These are phyloP conservation scores for Nymphalis io DNA, from an alignment of 1,140 invertebrate genomes.

Conservation along the genomic window DNA sequence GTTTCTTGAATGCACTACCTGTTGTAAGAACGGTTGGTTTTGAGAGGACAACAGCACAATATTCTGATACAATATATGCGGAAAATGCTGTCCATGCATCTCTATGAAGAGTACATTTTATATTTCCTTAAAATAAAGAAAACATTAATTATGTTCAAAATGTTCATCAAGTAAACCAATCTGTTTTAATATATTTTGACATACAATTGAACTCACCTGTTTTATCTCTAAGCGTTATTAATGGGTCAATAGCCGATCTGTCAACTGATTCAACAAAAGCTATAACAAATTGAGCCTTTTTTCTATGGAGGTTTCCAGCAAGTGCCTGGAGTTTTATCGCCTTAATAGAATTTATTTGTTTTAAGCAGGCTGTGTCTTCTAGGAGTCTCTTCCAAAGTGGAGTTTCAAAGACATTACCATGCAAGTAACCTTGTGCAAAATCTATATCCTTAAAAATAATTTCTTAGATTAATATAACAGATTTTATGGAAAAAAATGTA, in stretches of 20 bases:
- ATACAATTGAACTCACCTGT: neutral
- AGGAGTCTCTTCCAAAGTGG: conserved; percentile 61
- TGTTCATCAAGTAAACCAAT: no score
- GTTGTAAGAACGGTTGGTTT: conserved; percentile 71
- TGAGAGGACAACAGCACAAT: conserved; percentile 59
- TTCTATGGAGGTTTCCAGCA: conserved; percentile 52
- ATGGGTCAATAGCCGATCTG: conserved; percentile 68
- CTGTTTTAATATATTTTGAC: neutral
- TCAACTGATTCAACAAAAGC: conserved; percentile 68
- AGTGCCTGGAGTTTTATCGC: conserved; percentile 62
- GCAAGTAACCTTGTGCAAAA: conserved; percentile 57
- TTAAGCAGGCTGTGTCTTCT: conserved; percentile 55
- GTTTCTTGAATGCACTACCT: conserved; percentile 69
- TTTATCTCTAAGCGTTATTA: neutral
- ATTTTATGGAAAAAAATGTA: neutral
- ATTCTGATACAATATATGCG: conserved; percentile 65
- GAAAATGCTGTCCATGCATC: conserved; percentile 72
- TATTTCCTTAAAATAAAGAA: conserved; percentile 57
- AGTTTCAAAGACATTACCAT: conserved; percentile 60
- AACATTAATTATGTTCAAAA: no score
- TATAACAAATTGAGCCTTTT: conserved; percentile 63
- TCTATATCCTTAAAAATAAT: conserved; percentile 62
- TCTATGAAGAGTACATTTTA: conserved; percentile 73
- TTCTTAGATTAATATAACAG: neutral
- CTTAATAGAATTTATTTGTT: conserved; percentile 59